phyloP scores from a whole-genome alignment of 2,888 invertebrate genomes.

The Germaria angustata region DNA sequence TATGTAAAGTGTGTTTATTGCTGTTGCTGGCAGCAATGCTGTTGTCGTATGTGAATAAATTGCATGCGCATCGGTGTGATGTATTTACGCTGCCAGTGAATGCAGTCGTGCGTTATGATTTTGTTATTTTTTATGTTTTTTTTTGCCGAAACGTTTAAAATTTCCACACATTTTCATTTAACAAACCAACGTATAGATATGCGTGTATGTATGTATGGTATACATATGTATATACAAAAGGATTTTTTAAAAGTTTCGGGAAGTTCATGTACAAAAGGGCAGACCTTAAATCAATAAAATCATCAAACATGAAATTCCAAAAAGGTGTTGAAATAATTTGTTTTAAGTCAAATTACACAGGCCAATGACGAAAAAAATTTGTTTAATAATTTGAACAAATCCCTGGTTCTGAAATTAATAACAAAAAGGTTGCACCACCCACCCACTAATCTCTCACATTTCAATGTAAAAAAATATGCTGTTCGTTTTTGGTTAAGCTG shows the following conservation, averaged over 20 bases:
- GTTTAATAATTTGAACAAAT: too few species aligned
- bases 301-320: background rate
- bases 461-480: too few species aligned
- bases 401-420: too few species aligned
- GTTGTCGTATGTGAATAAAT: background rate
- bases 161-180: slow-evolving; percentile 52
- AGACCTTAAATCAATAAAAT: slow-evolving; percentile 14
- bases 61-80: background rate
- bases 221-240: background rate
- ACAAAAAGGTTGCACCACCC: too few species aligned
- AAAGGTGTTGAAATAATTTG: too few species aligned
- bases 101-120: slow-evolving; percentile 60
- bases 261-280: background rate
- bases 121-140: too few species aligned
- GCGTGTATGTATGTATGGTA: background rate
- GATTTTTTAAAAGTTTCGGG: background rate
- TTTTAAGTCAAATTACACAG: too few species aligned
- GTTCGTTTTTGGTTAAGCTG: too few species aligned
- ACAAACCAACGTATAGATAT: slow-evolving; percentile 4
- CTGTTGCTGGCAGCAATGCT: background rate
- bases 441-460: too few species aligned
- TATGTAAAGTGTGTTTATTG: background rate
- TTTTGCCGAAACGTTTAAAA: slow-evolving; percentile 48
- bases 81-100: slow-evolving; percentile 1
- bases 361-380: too few species aligned